Conservation (phyloP, 2,797 vertebrate genomes). For the Tapirus indicus region DNA sequence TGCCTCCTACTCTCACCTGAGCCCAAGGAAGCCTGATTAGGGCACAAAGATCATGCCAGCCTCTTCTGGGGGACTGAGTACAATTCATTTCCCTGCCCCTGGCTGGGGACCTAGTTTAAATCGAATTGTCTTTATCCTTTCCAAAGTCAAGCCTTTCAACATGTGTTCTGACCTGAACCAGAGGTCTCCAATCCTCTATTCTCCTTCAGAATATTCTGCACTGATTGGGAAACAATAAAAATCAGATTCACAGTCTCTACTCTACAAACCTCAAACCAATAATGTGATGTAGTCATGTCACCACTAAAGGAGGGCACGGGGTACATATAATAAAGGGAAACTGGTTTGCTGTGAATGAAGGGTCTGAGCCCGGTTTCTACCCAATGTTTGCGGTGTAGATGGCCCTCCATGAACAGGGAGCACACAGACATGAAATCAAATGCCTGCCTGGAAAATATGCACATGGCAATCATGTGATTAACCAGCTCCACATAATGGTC, state of each 20-base stretch:
- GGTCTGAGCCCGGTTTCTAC: background rate
- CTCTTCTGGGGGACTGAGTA: background rate
- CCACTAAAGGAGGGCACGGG: background rate
- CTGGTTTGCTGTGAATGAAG: background rate
- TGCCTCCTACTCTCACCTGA: background rate
- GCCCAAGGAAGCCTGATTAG: background rate
- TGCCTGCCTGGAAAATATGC: conserved; percentile 20
- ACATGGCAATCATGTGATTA: background rate
- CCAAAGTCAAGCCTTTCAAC: background rate
- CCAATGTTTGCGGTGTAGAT: background rate
- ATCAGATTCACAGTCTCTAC: background rate
- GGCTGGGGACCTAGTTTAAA: background rate
- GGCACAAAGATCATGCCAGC: background rate
- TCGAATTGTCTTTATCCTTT: background rate
- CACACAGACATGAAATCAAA: background rate
- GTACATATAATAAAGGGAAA: background rate
- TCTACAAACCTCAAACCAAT: background rate
- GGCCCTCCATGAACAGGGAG: background rate
- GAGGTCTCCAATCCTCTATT: background rate
- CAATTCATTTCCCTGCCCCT: background rate
- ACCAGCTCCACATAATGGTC: background rate
- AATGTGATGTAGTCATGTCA: background rate
- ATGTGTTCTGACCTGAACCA: conserved; percentile 4
- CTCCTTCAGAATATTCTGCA: background rate
- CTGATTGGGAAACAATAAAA: background rate